A percentile compares a stretch with the other conserved stretches of the same genome.
Evolutionary conservation across 1,140 invertebrate species (phyloP).

Genomic region (Hycleus cichorii): DNA sequence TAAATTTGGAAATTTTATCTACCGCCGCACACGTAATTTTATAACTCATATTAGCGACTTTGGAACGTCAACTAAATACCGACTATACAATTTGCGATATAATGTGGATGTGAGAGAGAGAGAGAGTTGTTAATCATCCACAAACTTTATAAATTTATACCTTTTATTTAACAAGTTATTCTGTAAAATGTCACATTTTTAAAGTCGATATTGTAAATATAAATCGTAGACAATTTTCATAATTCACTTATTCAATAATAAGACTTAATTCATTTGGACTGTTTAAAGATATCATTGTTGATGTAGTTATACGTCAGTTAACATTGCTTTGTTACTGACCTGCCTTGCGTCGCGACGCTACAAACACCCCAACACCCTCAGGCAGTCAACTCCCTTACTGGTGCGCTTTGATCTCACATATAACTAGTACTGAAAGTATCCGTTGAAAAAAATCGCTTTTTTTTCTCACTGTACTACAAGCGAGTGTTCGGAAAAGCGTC

Average conservation of each 20-base stretch:
- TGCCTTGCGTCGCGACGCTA: conserved; percentile 28
- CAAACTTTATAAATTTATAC: conserved; percentile 21
- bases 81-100: conserved; percentile 24
- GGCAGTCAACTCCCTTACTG: conserved; percentile 8
- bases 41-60: conserved; percentile 23
- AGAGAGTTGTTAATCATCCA: conserved; percentile 24
- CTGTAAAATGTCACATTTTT: no score
- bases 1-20: conserved; percentile 23
- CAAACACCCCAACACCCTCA: conserved; percentile 23
- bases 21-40: conserved; percentile 19
- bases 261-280: neutral
- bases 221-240: no score
- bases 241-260: no score
- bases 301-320: neutral
- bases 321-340: conserved; percentile 32
- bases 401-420: conserved; percentile 16
- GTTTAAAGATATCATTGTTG: conserved; percentile 17
- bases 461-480: no score
- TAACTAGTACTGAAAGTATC: no score
- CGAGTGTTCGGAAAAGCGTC: conserved; percentile 1
- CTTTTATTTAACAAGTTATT: no score
- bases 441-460: no score
- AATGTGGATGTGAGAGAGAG: conserved; percentile 21
- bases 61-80: conserved; percentile 25
- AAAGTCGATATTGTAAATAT: no score